These are phyloP conservation scores for Branchipolynoe longqiensis DNA, from an alignment of 2,888 invertebrate species.

Conservation along the genomic window DNA sequence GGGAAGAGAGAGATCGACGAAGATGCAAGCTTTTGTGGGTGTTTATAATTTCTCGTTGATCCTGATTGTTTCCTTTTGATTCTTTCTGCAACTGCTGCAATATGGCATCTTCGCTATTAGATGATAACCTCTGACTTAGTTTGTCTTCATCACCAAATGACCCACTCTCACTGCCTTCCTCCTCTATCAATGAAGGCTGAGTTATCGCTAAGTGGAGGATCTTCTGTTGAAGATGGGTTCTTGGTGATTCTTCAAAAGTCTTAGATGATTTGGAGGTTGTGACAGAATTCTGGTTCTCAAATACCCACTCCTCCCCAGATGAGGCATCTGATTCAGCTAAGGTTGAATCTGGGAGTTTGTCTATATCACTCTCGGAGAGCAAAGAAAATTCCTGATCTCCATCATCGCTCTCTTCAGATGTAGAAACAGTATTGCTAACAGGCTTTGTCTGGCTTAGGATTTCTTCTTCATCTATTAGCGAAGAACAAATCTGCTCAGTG, in stretches of 20 bases:
- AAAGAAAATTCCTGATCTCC: constrained; percentile 12
- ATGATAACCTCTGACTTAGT: too few species aligned
- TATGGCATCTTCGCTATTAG: too few species aligned
- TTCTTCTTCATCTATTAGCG: too few species aligned
- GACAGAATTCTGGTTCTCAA: neutral
- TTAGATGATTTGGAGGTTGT: neutral
- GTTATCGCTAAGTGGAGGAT: neutral
- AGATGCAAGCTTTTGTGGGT: too few species aligned
- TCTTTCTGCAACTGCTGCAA: too few species aligned
- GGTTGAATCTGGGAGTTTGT: constrained; percentile 23
- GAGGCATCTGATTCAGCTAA: constrained; percentile 7
- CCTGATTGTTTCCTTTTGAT: too few species aligned
- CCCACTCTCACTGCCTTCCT: neutral
- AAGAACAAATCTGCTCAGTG: too few species aligned
- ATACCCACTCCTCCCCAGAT: constrained; percentile 30
- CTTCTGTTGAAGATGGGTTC: neutral
- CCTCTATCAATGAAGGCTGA: constrained; percentile 44
- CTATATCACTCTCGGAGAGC: constrained; percentile 1
- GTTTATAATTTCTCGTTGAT: too few species aligned
- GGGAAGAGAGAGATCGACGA: too few species aligned
- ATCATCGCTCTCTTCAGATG: neutral
- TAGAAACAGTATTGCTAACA: neutral
- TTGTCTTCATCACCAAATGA: neutral
- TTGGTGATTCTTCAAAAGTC: constrained; percentile 7
- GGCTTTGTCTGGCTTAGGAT: too few species aligned